A percentile compares a stretch with the other conserved stretches of the same genome.
Conservation (phyloP, 2,113 vertebrate genomes). For the Stigmatopora nigra region DNA sequence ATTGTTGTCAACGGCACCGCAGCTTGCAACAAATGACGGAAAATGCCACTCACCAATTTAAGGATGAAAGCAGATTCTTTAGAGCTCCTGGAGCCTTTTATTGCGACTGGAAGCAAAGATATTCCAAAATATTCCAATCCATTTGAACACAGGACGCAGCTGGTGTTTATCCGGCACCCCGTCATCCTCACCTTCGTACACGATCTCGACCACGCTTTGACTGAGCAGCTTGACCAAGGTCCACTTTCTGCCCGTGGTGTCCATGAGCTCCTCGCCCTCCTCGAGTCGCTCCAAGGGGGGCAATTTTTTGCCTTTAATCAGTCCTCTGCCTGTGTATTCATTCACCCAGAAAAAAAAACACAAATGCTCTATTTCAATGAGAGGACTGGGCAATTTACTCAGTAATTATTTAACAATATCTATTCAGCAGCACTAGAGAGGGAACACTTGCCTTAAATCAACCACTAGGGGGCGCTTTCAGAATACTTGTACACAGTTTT, state of each 20-base stretch:
- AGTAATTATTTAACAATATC: too few species aligned
- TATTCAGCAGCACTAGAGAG: too few species aligned
- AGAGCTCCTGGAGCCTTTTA: constrained; percentile 24
- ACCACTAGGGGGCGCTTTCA: too few species aligned
- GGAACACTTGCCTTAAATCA: too few species aligned
- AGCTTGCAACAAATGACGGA: too few species aligned
- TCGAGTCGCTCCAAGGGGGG: constrained; percentile 51
- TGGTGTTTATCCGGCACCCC: background rate
- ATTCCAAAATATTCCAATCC: background rate
- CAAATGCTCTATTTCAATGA: too few species aligned
- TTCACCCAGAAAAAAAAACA: background rate
- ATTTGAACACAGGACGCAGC: too few species aligned
- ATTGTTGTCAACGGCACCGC: background rate
- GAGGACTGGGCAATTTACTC: too few species aligned
- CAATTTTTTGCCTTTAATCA: constrained; percentile 50
- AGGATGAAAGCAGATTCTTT: constrained; percentile 59
- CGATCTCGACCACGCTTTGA: constrained; percentile 54
- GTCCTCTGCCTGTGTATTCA: constrained; percentile 31
- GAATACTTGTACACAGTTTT: too few species aligned
- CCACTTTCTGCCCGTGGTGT: constrained; percentile 68
- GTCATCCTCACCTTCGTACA: constrained; percentile 62
- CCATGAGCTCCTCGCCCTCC: constrained; percentile 60
- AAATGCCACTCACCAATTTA: constrained; percentile 61
- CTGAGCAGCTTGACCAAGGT: constrained; percentile 53
- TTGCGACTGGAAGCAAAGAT: background rate